Evolutionary conservation across 2,113 vertebrate genomes (phyloP).

Genomic region (Heloderma charlesbogerti): DNA sequence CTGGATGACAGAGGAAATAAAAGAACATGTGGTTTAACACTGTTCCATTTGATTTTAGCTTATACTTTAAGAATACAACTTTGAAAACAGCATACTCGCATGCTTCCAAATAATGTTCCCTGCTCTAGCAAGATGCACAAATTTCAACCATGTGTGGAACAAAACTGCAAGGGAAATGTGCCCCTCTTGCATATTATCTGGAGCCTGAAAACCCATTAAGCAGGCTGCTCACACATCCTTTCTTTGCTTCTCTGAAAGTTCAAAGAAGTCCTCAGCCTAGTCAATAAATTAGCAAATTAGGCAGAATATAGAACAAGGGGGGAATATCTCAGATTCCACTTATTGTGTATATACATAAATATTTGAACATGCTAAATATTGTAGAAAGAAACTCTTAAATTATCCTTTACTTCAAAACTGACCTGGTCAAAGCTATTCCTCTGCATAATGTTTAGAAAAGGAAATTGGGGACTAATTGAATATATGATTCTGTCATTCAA

Average conservation of each 20-base stretch:
- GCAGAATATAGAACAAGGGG: not conserved
- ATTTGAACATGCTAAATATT: not conserved
- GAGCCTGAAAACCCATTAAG: not conserved
- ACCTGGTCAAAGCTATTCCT: not conserved
- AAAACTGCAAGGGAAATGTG: not conserved
- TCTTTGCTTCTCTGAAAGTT: not conserved
- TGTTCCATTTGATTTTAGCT: not conserved
- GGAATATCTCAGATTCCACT: accelerated
- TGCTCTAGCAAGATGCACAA: not conserved
- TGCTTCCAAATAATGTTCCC: not conserved
- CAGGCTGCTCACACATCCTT: not conserved
- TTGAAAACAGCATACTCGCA: not conserved
- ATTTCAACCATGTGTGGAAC: not conserved
- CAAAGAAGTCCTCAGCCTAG: not conserved
- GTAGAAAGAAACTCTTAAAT: not conserved
- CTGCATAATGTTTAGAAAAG: not conserved
- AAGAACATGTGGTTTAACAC: not conserved
- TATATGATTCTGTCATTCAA: not conserved
- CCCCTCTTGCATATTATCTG: not conserved
- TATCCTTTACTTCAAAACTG: not conserved
- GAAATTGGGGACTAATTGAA: not conserved
- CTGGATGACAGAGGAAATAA: not conserved
- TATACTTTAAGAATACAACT: not conserved
- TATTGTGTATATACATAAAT: conserved; percentile 13
- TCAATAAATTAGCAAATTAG: accelerated